Conservation (phyloP, 1,140 invertebrate genomes). For the Vanessa tameamea region DNA sequence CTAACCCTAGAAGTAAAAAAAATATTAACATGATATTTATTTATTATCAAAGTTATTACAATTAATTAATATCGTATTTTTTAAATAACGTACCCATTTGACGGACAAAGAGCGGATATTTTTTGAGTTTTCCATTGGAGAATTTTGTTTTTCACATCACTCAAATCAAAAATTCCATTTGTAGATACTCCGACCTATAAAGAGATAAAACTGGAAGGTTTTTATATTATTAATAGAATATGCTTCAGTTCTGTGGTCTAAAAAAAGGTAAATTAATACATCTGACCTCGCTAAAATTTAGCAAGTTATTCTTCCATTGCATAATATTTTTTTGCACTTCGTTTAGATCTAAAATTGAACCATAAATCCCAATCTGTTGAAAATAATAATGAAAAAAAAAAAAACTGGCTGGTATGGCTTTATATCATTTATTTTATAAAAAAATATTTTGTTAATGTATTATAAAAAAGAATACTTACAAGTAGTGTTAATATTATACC, state of each 20-base stretch:
- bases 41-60: background rate
- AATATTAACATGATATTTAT: background rate
- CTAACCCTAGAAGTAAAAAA: slow-evolving; percentile 54
- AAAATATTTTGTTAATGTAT: background rate
- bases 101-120: slow-evolving; percentile 67
- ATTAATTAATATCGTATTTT: slow-evolving; percentile 4
- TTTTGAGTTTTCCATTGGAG: slow-evolving; percentile 77
- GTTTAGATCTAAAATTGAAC: slow-evolving; percentile 66
- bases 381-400: slow-evolving; percentile 10
- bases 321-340: slow-evolving; percentile 67
- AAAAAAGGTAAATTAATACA: background rate
- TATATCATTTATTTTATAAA: background rate
- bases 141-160: slow-evolving; percentile 74
- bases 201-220: background rate
- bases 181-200: slow-evolving; percentile 55
- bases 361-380: slow-evolving; percentile 45
- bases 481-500: slow-evolving; percentile 47
- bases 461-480: slow-evolving; percentile 46
- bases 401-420: too few species aligned
- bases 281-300: slow-evolving; percentile 71
- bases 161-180: slow-evolving; percentile 73
- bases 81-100: slow-evolving; percentile 66
- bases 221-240: background rate
- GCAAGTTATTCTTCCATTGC: slow-evolving; percentile 64
- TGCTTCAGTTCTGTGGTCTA: background rate